phyloP scores from a whole-genome alignment of 2,888 invertebrate genomes.

The Osmoderma eremita region DNA sequence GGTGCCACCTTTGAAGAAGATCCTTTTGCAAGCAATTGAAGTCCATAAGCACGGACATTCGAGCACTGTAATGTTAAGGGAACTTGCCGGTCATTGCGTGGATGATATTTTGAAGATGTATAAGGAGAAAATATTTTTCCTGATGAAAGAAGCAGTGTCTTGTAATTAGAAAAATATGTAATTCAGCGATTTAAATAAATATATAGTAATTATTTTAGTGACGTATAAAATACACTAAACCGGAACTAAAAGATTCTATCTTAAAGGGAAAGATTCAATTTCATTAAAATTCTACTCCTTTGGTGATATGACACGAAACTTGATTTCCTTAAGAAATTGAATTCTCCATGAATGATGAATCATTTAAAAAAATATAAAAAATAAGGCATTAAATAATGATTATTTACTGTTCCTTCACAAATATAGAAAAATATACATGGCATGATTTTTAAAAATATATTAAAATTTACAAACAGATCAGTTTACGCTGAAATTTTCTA shows the following conservation, averaged over 20 bases:
- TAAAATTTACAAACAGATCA: too few relatives aligned
- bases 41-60: conserved; percentile 54
- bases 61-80: conserved; percentile 52
- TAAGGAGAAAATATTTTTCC: conserved; percentile 39
- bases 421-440: too few relatives aligned
- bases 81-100: conserved; percentile 53
- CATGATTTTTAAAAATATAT: too few relatives aligned
- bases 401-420: too few relatives aligned
- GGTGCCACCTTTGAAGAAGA: conserved; percentile 55
- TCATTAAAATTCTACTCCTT: too few relatives aligned
- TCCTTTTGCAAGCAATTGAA: conserved; percentile 54
- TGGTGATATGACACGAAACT: background rate
- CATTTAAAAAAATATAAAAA: too few relatives aligned
- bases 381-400: too few relatives aligned
- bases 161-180: conserved; percentile 9
- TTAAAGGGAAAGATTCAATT: too few relatives aligned
- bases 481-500: too few relatives aligned
- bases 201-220: too few relatives aligned
- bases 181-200: background rate
- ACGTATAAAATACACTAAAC: too few relatives aligned
- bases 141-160: conserved; percentile 21
- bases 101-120: conserved; percentile 49
- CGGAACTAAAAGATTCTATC: too few relatives aligned
- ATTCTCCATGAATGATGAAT: background rate
- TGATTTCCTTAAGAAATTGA: conserved; percentile 16